These are phyloP conservation scores for Malurus melanocephalus DNA, from an alignment of 2,113 vertebrate species.

Conservation along the genomic window DNA sequence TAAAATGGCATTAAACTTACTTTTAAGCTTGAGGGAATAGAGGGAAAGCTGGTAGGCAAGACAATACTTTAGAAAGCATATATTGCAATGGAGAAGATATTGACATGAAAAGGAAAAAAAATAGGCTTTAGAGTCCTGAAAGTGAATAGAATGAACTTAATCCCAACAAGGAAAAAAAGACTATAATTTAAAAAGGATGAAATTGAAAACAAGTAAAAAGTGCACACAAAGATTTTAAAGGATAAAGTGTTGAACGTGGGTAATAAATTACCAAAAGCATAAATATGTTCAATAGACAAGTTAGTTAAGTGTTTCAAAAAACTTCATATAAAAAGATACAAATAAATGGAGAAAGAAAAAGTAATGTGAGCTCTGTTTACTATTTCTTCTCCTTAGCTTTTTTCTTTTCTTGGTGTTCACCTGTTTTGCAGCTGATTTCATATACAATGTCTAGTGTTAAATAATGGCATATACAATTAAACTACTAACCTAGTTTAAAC, in stretches of 20 bases:
- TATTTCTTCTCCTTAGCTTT: background rate
- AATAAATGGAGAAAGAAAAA: background rate
- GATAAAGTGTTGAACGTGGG: background rate
- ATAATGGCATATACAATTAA: background rate
- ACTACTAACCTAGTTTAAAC: background rate
- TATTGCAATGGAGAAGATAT: background rate
- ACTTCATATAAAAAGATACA: background rate
- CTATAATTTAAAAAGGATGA: background rate
- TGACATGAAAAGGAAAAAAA: background rate
- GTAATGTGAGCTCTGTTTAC: background rate
- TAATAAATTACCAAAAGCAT: background rate
- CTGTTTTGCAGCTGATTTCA: background rate
- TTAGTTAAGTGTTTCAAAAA: background rate
- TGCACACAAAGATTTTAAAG: background rate
- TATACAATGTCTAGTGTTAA: background rate
- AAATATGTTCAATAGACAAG: background rate
- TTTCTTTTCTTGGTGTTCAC: background rate
- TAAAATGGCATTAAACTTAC: background rate
- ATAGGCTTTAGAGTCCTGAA: background rate
- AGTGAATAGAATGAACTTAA: background rate
- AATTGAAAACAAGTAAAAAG: background rate
- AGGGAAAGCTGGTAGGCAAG: background rate
- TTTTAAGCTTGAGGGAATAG: background rate
- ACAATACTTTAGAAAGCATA: background rate
- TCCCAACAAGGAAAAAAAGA: background rate